Evolutionary conservation across 2,113 vertebrate species (phyloP).

Genomic region (Forbesichthys papilliferus): DNA sequence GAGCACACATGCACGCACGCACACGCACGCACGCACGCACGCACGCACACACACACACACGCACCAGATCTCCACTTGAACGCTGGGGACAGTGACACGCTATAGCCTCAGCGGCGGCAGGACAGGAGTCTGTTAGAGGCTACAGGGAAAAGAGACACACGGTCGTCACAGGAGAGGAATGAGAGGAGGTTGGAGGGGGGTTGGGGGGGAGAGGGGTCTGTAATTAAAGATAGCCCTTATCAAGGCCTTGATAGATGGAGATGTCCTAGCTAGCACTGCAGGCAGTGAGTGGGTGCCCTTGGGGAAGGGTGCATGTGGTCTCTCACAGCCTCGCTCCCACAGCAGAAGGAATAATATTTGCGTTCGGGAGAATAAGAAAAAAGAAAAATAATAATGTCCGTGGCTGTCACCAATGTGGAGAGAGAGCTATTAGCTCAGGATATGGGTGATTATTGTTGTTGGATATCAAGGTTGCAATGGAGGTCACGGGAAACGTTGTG

Average conservation of each 20-base stretch:
- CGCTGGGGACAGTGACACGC: slow-evolving; percentile 65
- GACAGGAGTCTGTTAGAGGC: slow-evolving; percentile 47
- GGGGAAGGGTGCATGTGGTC: slow-evolving; percentile 30
- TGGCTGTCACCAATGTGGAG: slow-evolving; percentile 40
- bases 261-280: slow-evolving; percentile 48
- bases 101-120: slow-evolving; percentile 60
- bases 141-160: slow-evolving; percentile 52
- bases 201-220: slow-evolving; percentile 9
- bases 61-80: slow-evolving; percentile 4
- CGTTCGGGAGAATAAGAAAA: slow-evolving; percentile 29
- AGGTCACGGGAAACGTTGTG: slow-evolving; percentile 19
- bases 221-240: slow-evolving; percentile 77
- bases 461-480: slow-evolving; percentile 18
- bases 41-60: no score
- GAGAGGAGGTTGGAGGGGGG: slow-evolving; percentile 1
- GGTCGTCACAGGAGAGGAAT: slow-evolving; percentile 35
- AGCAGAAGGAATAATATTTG: slow-evolving; percentile 70
- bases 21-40: background rate
- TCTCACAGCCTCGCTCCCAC: slow-evolving; percentile 34
- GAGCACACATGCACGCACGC: slow-evolving; percentile 34
- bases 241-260: slow-evolving; percentile 74
- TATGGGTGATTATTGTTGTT: slow-evolving; percentile 50
- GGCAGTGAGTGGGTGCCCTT: slow-evolving; percentile 25
- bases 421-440: slow-evolving; percentile 52
- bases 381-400: slow-evolving; percentile 36